Evolutionary conservation across 2,797 vertebrate species (phyloP).

Genomic region (Chelidonichthys spinosus): DNA sequence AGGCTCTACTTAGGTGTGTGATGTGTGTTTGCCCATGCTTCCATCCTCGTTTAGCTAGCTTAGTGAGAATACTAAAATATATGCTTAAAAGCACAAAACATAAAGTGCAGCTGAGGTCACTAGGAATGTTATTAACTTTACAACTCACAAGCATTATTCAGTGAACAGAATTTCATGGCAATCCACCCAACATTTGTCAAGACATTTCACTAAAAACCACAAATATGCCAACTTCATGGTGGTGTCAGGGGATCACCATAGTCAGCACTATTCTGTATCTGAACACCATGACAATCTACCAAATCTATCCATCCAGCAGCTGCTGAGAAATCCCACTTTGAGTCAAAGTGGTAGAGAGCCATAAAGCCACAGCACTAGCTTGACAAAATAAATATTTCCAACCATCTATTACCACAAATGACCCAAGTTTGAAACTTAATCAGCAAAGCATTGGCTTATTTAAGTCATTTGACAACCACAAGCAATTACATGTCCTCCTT

Average conservation of each 20-base stretch:
- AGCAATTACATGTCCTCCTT: constrained; percentile 40
- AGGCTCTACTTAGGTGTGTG: not conserved
- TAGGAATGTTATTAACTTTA: not conserved
- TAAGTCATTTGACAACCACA: constrained; percentile 25
- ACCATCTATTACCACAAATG: not conserved
- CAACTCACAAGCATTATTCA: not conserved
- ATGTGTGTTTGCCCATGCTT: not conserved
- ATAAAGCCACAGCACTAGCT: not conserved
- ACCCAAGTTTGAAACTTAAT: not conserved
- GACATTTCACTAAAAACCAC: not conserved
- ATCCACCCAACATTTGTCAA: not conserved
- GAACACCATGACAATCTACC: not conserved
- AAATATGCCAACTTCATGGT: not conserved
- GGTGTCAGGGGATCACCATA: not conserved
- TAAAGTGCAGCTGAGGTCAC: not conserved
- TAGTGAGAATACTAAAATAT: not conserved
- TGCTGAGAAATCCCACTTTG: not conserved
- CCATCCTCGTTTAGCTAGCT: not conserved
- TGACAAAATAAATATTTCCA: not conserved
- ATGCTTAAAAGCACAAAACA: too few species aligned
- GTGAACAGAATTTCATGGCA: not conserved
- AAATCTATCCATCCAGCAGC: not conserved
- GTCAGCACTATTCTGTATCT: not conserved
- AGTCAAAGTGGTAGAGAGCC: not conserved
- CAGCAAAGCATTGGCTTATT: not conserved